Percentiles rank a stretch among this genome's conserved stretches.
phyloP scores from a whole-genome alignment of 2,888 invertebrate species.

The Alviniconcha strummeri region DNA sequence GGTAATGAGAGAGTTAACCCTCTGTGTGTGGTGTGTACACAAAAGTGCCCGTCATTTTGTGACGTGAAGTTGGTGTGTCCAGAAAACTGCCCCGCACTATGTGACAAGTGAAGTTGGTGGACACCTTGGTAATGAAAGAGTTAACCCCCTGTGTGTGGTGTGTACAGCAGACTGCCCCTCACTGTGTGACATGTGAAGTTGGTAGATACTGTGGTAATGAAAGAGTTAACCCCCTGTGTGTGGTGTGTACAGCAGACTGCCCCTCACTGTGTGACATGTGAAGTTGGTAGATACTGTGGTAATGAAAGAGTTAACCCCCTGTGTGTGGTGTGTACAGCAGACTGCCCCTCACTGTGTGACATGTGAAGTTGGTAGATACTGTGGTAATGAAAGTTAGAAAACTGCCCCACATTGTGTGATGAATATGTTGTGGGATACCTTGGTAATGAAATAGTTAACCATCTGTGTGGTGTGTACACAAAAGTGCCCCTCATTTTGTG shows the following conservation, averaged over 20 bases:
- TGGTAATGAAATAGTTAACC: no score
- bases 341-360: not conserved
- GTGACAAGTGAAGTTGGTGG: no score
- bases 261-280: no score
- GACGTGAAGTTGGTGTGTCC: slow-evolving; percentile 77
- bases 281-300: no score
- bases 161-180: no score
- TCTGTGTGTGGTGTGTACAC: slow-evolving; percentile 74
- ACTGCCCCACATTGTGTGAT: not conserved
- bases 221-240: not conserved
- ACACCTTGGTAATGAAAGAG: no score
- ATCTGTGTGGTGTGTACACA: slow-evolving; percentile 76
- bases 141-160: not conserved
- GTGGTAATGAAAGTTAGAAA: not conserved
- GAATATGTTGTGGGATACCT: not conserved
- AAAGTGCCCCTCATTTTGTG: slow-evolving; percentile 94
- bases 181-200: not conserved
- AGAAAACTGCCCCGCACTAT: not conserved
- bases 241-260: not conserved
- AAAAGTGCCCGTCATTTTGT: slow-evolving; percentile 94
- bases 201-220: not conserved
- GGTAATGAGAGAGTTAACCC: no score
- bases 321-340: not conserved
- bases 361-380: not conserved
- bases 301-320: not conserved